Conservation (phyloP, 2,113 vertebrate species). For the Dasyornis broadbenti region DNA sequence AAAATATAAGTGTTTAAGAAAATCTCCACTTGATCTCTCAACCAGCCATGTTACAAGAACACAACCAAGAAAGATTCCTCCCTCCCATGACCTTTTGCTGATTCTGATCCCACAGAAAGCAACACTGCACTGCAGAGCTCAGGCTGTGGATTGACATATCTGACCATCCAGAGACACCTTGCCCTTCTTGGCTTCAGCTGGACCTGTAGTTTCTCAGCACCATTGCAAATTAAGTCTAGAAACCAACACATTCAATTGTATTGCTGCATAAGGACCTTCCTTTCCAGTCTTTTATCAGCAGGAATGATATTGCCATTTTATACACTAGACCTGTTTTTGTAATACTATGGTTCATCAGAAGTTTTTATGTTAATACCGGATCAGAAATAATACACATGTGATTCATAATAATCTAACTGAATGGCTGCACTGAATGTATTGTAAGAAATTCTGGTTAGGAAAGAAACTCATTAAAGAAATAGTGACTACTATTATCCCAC, state of each 20-base stretch:
- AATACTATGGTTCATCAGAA: constrained; percentile 44
- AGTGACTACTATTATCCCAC: constrained; percentile 58
- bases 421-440: constrained; percentile 33
- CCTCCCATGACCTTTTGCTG: background rate
- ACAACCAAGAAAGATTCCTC: background rate
- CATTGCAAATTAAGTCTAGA: background rate
- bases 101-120: background rate
- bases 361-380: constrained; percentile 44
- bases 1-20: background rate
- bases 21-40: background rate
- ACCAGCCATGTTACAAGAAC: background rate
- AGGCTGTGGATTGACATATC: background rate
- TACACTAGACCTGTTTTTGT: constrained; percentile 32
- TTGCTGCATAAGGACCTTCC: constrained; percentile 21
- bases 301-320: constrained; percentile 6
- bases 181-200: background rate
- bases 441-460: constrained; percentile 35
- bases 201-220: background rate
- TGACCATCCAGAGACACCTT: background rate
- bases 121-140: background rate
- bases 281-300: constrained; percentile 24
- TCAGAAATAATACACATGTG: constrained; percentile 63
- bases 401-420: constrained; percentile 61
- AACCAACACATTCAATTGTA: background rate
- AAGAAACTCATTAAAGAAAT: constrained; percentile 61